Percentiles rank a stretch among this genome's conserved stretches.
phyloP scores from a whole-genome alignment of 2,113 vertebrate species.

The Thomomys bottae region DNA sequence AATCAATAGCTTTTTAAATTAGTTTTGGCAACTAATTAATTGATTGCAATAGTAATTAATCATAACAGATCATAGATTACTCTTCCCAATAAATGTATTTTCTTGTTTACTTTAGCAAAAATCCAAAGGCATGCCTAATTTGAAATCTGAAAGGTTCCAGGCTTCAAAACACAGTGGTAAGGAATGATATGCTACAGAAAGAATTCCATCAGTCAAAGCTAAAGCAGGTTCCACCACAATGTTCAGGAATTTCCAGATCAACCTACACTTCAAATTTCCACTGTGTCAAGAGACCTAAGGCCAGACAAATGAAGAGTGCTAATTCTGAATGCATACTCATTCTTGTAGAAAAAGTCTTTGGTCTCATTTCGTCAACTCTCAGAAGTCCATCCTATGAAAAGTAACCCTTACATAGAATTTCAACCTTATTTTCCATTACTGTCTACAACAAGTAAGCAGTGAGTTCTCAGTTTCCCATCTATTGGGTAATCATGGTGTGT shows the following conservation, averaged over 20 bases:
- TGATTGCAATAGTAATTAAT: conserved; percentile 18
- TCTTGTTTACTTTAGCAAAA: not conserved
- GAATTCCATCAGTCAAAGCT: not conserved
- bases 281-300: not conserved
- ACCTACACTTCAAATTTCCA: not conserved
- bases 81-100: not conserved
- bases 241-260: not conserved
- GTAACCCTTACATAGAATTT: not conserved
- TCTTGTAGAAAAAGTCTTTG: not conserved
- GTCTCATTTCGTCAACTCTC: not conserved
- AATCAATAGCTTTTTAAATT: not conserved
- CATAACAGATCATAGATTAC: not conserved
- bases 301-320: not conserved
- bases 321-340: not conserved
- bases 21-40: not conserved
- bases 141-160: conserved; percentile 5
- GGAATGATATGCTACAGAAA: not conserved
- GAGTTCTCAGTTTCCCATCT: not conserved
- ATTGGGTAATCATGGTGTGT: not conserved
- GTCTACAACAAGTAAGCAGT: not conserved
- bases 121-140: not conserved
- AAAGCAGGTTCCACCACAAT: not conserved
- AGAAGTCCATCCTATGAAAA: not conserved
- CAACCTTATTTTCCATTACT: not conserved
- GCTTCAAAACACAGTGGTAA: not conserved